Conservation (phyloP, 2,797 vertebrate genomes). For the Lacerta bilineata region DNA sequence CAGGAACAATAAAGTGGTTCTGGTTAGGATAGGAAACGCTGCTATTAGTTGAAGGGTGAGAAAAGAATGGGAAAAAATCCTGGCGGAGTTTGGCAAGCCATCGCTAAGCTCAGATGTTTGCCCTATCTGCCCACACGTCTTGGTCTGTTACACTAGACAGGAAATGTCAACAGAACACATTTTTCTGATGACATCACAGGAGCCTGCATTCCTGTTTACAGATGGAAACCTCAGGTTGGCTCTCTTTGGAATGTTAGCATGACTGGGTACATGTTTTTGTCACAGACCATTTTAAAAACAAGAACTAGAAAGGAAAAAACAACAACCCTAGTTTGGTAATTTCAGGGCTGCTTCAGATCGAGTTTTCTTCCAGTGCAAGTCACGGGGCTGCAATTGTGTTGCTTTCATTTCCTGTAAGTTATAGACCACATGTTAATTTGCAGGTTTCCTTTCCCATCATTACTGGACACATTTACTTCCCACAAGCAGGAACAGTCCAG, state of each 20-base stretch:
- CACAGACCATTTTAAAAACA: not conserved
- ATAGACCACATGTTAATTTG: constrained; percentile 1
- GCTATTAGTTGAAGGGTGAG: not conserved
- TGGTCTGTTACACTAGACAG: not conserved
- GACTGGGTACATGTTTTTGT: constrained; percentile 24
- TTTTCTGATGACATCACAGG: not conserved
- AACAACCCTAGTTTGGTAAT: not conserved
- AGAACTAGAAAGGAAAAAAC: not conserved
- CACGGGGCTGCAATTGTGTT: not conserved
- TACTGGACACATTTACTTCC: constrained; percentile 26
- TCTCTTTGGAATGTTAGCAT: constrained; percentile 19
- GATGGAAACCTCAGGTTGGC: not conserved
- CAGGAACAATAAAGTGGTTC: not conserved
- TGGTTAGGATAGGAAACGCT: not conserved
- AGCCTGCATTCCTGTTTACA: constrained; percentile 38
- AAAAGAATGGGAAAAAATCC: not conserved
- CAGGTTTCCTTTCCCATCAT: not conserved
- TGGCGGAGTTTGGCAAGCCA: not conserved
- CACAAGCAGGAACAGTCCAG: not conserved
- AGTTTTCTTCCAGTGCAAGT: not conserved
- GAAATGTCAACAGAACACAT: constrained; percentile 1
- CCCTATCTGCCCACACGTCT: not conserved
- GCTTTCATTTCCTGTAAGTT: not conserved
- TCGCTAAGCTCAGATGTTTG: fast-evolving
- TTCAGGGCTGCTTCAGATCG: not conserved